Percentiles rank a stretch among this genome's conserved stretches.
phyloP scores from a whole-genome alignment of 1,140 invertebrate species.

The Hycleus phaleratus region DNA sequence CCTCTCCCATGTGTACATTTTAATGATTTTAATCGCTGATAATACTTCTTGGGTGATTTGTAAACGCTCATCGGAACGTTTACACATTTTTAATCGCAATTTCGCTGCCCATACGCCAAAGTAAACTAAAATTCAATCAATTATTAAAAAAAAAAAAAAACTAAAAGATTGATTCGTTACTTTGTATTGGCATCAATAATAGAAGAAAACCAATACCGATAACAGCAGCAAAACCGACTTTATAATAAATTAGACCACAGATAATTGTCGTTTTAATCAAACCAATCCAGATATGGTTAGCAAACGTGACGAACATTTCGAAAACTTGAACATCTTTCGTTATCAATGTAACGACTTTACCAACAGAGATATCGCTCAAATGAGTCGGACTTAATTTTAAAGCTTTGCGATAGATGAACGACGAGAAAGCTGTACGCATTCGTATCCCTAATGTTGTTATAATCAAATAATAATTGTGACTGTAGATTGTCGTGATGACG shows the following conservation, averaged over 20 bases:
- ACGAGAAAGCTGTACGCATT: conserved; percentile 67
- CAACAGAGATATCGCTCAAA: conserved; percentile 64
- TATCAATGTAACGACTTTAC: conserved; percentile 86
- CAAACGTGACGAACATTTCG: conserved; percentile 58
- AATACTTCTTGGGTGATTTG: conserved; percentile 29
- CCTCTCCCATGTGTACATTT: conserved; percentile 32
- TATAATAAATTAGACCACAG: conserved; percentile 65
- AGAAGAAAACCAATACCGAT: conserved; percentile 72
- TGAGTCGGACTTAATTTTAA: conserved; percentile 55
- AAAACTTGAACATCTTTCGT: conserved; percentile 80
- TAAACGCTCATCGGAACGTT: conserved; percentile 30
- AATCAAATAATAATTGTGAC: conserved; percentile 71
- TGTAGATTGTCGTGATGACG: conserved; percentile 42
- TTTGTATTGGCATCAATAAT: conserved; percentile 76
- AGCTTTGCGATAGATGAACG: conserved; percentile 75
- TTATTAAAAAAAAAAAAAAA: background rate
- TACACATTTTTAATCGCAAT: conserved; percentile 18
- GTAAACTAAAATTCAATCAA: background rate
- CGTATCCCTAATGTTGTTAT: conserved; percentile 68
- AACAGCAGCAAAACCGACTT: conserved; percentile 66
- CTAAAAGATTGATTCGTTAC: conserved; percentile 38
- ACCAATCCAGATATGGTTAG: conserved; percentile 74
- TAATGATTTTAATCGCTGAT: conserved; percentile 31
- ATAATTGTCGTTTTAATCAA: conserved; percentile 71
- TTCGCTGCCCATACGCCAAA: too few relatives aligned